Base-by-base conservation (phyloP, 2,113 vertebrate species). In the Gopherus evgoodei region DNA sequence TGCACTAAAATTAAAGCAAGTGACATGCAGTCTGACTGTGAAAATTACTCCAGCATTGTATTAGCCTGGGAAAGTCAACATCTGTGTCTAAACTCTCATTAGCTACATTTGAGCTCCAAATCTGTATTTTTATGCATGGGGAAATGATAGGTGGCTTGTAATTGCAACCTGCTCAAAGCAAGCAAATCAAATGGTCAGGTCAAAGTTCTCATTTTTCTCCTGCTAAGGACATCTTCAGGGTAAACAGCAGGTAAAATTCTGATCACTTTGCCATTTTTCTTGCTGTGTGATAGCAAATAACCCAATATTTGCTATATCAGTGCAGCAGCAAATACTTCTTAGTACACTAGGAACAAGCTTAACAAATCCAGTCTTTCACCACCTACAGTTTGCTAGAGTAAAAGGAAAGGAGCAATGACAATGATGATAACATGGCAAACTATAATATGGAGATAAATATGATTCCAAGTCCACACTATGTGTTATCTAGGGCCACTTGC, bases 71-170 rank as follows among this genome's bases (percentile, higher is more conserved):
- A 92, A 95, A 91, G 56, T 49, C 35, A 85, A 75, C 16, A 81
- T 59, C 80, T 93, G 17, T 17, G 90, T 81, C 59, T 82, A 89
- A 93, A 82, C 3, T 72, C 65, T 92, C 59, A 91, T 94, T 91
- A 90, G 84, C 21, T 53, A 21, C n/a, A 53, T 89, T 96, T 92
- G 53, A 86, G 85, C 81, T 79, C 84, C 8, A 0, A 1, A 21
- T 90, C 24, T 88, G 17, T 83, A 50, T 83, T 93, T 95, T 44
- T 86, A 11, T 87, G 27, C 35, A 56, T 25, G 56, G 29, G 83
- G 81, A 95, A 95, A 88, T 42, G 42, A 42, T 91, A 90, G n/a
- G 62, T 92, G 79, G 69, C n/a, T 82, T 94, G 31, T 86, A 97
- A 96, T 87, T 94, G 38, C 83, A 94, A 89, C 19, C 82, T 84